A percentile compares a stretch with the other conserved stretches of the same genome.
These are phyloP conservation scores for Lithophane socia DNA, from an alignment of 2,888 invertebrate species.

Conservation along the genomic window DNA sequence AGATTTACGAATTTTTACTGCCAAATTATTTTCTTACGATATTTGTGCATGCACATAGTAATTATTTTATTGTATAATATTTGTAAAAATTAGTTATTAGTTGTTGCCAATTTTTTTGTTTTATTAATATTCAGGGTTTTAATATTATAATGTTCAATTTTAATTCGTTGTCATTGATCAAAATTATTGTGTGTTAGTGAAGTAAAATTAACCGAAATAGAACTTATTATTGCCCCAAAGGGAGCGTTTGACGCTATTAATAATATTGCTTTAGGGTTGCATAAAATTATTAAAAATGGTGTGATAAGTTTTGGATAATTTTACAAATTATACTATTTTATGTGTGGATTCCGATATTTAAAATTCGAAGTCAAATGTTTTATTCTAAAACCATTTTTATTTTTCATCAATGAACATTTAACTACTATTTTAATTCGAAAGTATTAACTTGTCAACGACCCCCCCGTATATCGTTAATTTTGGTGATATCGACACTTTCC, in stretches of 20 bases:
- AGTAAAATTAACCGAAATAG: constrained; percentile 89
- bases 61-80: constrained; percentile 90
- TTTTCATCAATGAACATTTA: constrained; percentile 72
- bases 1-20: constrained; percentile 90
- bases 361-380: constrained; percentile 83
- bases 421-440: constrained; percentile 71
- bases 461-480: constrained; percentile 77
- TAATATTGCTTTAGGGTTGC: constrained; percentile 90
- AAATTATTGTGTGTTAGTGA: constrained; percentile 90
- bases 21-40: constrained; percentile 91
- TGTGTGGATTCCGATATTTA: constrained; percentile 88
- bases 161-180: constrained; percentile 90
- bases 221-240: constrained; percentile 89
- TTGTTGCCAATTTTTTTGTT: constrained; percentile 90
- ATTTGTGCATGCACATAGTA: constrained; percentile 90
- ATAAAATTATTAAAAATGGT: constrained; percentile 89
- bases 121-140: constrained; percentile 90
- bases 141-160: constrained; percentile 88
- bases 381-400: constrained; percentile 73
- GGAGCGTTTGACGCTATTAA: constrained; percentile 90
- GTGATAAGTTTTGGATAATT: constrained; percentile 91
- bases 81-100: constrained; percentile 88
- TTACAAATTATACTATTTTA: constrained; percentile 91
- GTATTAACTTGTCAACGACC: constrained; percentile 74
- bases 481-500: constrained; percentile 86